Conservation (phyloP, 2,797 vertebrate species). For the Muscicapa comitata region DNA sequence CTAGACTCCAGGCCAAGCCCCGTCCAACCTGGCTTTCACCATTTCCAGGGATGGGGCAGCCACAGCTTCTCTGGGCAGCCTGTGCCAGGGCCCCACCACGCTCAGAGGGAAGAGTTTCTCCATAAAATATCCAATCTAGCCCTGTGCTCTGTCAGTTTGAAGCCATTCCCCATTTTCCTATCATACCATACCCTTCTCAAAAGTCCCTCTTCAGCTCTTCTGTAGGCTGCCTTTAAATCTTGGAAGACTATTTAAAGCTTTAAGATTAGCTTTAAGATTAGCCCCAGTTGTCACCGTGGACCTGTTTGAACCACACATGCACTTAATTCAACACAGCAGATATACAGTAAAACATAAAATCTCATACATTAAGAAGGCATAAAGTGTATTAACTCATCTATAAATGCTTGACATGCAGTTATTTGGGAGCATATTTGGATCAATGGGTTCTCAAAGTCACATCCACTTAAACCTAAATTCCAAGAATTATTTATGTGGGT, state of each 20-base stretch:
- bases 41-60: neutral
- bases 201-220: neutral
- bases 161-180: neutral
- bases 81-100: neutral
- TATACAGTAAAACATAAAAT: slow-evolving; percentile 62
- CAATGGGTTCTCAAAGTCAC: slow-evolving; percentile 66
- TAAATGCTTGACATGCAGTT: slow-evolving; percentile 38
- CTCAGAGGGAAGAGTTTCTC: neutral
- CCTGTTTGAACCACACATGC: slow-evolving; percentile 11
- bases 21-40: fast-evolving
- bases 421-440: slow-evolving; percentile 20
- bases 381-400: slow-evolving; percentile 51
- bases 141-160: neutral
- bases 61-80: neutral
- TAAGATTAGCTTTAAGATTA: neutral
- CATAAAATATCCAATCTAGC: neutral
- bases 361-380: slow-evolving; percentile 29
- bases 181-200: neutral
- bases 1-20: fast-evolving
- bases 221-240: neutral
- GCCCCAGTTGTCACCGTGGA: slow-evolving; percentile 17
- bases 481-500: neutral
- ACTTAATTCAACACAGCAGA: slow-evolving; percentile 59
- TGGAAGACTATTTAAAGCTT: neutral
- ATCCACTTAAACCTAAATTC: neutral